These are phyloP conservation scores for Cervus canadensis DNA, from an alignment of 2,113 vertebrate genomes.

Conservation along the genomic window DNA sequence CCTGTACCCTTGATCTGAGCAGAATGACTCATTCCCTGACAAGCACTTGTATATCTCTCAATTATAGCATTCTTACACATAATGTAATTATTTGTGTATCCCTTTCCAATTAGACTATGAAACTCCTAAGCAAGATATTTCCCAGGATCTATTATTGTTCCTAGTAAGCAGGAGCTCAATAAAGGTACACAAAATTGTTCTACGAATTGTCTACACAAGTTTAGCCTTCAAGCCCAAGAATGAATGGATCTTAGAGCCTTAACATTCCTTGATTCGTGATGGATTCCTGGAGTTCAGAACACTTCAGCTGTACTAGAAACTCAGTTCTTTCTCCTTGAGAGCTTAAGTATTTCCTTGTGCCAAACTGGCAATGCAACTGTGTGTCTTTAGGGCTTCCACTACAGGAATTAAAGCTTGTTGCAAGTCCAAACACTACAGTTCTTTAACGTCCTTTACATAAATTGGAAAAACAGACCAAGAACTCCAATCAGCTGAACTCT, in stretches of 20 bases:
- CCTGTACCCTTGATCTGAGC: background rate
- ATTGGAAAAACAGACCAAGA: background rate
- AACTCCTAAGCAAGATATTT: background rate
- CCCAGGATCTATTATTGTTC: background rate
- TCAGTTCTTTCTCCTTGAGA: conserved; percentile 48
- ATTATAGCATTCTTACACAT: background rate
- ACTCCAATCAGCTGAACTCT: conserved; percentile 6
- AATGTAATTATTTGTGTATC: background rate
- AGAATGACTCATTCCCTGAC: background rate
- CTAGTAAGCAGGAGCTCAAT: background rate
- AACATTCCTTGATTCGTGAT: background rate
- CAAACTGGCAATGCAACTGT: conserved; percentile 59
- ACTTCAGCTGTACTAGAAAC: background rate
- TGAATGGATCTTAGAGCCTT: background rate
- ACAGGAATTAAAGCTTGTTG: conserved; percentile 65
- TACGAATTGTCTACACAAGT: background rate
- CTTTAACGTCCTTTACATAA: conserved; percentile 42
- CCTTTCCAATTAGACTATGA: background rate
- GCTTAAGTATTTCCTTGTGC: conserved; percentile 43
- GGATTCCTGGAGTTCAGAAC: background rate
- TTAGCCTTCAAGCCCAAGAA: background rate
- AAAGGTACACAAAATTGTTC: background rate
- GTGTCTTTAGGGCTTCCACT: conserved; percentile 57
- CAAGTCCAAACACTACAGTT: conserved; percentile 58
- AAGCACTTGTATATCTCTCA: background rate